These are phyloP conservation scores for Bombyx mandarina DNA, from an alignment of 1,140 invertebrate genomes.

Conservation along the genomic window DNA sequence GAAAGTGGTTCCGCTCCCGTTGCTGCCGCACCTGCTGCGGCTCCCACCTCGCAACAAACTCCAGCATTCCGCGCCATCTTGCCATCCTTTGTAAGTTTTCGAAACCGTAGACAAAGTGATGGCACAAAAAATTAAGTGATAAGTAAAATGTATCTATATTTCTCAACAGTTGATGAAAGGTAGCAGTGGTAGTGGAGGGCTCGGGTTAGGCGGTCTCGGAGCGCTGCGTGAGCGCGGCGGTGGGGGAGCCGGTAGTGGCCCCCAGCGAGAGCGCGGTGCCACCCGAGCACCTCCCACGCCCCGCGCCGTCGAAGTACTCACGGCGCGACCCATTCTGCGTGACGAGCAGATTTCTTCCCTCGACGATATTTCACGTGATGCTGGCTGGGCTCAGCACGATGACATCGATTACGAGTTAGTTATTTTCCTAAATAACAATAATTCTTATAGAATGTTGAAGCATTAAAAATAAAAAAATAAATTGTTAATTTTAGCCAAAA, in stretches of 20 bases:
- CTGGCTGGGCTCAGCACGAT: slow-evolving; percentile 92
- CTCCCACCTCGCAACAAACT: slow-evolving; percentile 61
- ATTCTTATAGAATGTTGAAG: background rate
- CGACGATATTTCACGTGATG: slow-evolving; percentile 90
- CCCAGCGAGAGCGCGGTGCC: slow-evolving; percentile 26
- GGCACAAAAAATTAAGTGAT: background rate
- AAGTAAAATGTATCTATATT: slow-evolving; percentile 2
- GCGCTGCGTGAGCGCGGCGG: slow-evolving; percentile 33
- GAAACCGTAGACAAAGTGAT: background rate
- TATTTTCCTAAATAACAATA: background rate
- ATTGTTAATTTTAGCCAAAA: slow-evolving; percentile 80
- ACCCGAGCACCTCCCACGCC: slow-evolving; percentile 44
- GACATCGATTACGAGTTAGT: slow-evolving; percentile 93
- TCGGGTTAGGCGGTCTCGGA: slow-evolving; percentile 50
- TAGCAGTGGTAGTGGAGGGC: slow-evolving; percentile 54
- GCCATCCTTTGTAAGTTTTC: slow-evolving; percentile 78
- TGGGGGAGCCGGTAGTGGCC: slow-evolving; percentile 29
- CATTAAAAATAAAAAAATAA: slow-evolving; percentile 7
- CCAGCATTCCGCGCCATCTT: slow-evolving; percentile 81
- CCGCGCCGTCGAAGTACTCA: slow-evolving; percentile 54
- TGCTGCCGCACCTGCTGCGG: slow-evolving; percentile 65
- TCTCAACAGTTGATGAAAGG: slow-evolving; percentile 52
- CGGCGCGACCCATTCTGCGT: slow-evolving; percentile 85
- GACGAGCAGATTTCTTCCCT: slow-evolving; percentile 91
- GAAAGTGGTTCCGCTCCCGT: slow-evolving; percentile 76